phyloP scores from a whole-genome alignment of 2,888 invertebrate species.

The Lasioglossum lativentre region DNA sequence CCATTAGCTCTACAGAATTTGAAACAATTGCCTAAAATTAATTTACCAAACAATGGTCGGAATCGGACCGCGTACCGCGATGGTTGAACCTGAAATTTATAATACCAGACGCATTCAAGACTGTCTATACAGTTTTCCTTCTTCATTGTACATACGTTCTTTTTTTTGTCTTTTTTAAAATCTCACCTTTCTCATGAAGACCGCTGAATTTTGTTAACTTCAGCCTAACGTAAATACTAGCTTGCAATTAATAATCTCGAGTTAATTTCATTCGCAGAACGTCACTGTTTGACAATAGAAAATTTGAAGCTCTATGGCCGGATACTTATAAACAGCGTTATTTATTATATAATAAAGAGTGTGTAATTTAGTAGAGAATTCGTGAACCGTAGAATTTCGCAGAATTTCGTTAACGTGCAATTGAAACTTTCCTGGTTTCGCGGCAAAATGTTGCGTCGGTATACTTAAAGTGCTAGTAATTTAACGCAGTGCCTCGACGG shows the following conservation, averaged over 20 bases:
- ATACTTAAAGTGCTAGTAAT: slow-evolving; percentile 28
- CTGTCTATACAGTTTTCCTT: background rate
- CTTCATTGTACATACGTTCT: background rate
- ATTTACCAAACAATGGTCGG: background rate
- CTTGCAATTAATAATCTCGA: no score
- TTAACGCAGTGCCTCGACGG: slow-evolving; percentile 24
- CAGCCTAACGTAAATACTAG: no score
- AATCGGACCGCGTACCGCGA: background rate
- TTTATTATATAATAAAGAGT: background rate
- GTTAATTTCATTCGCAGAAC: background rate
- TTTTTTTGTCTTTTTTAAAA: no score
- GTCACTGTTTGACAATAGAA: no score
- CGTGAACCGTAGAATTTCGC: background rate
- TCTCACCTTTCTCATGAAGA: no score
- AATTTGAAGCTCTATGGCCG: background rate
- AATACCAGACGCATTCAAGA: background rate
- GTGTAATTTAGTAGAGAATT: background rate
- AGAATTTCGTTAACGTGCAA: slow-evolving; percentile 27
- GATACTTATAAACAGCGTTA: background rate
- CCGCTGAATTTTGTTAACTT: no score
- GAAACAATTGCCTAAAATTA: background rate
- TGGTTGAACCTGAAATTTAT: background rate
- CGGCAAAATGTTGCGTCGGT: background rate
- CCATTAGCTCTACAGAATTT: background rate
- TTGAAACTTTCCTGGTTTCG: slow-evolving; percentile 38